Evolutionary conservation across 2,113 vertebrate species (phyloP).

Genomic region (Python bivittatus): DNA sequence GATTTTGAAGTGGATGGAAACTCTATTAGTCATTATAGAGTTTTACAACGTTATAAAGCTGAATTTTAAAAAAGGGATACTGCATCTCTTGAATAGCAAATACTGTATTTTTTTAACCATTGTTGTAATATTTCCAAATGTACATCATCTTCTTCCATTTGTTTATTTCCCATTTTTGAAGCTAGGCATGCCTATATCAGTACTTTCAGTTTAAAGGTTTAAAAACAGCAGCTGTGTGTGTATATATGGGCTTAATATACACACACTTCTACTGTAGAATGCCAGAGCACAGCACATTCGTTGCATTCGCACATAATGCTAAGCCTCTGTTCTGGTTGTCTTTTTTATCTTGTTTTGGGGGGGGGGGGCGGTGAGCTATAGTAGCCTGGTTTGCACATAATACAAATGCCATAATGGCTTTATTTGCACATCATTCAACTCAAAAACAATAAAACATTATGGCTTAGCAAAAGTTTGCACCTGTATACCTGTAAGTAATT

Average conservation of each 20-base stretch:
- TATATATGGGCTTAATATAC: slow-evolving; percentile 50
- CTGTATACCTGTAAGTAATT: slow-evolving; percentile 56
- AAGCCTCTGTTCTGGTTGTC: not conserved
- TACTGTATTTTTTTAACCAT: slow-evolving; percentile 62
- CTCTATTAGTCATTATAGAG: slow-evolving; percentile 55
- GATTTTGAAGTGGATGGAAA: slow-evolving; percentile 61
- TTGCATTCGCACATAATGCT: not conserved
- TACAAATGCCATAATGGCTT: not conserved
- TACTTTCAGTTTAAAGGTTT: slow-evolving; percentile 59
- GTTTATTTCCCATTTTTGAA: slow-evolving; percentile 71
- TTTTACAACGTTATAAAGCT: slow-evolving; percentile 65
- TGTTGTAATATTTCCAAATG: slow-evolving; percentile 69
- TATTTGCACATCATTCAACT: not conserved
- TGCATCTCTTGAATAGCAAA: slow-evolving; percentile 76
- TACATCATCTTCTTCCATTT: slow-evolving; percentile 74
- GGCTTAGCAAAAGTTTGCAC: slow-evolving; percentile 60
- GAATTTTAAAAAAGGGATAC: slow-evolving; percentile 77
- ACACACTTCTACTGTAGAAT: slow-evolving; percentile 56
- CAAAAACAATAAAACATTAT: not conserved
- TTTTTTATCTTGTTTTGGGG: not conserved
- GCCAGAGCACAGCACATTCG: slow-evolving; percentile 41
- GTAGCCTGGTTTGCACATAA: not conserved
- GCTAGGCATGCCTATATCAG: slow-evolving; percentile 71
- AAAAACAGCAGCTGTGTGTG: slow-evolving; percentile 67
- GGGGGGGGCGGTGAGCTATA: not conserved